phyloP scores from a whole-genome alignment of 2,888 invertebrate species.

The Diarsia mendica region DNA sequence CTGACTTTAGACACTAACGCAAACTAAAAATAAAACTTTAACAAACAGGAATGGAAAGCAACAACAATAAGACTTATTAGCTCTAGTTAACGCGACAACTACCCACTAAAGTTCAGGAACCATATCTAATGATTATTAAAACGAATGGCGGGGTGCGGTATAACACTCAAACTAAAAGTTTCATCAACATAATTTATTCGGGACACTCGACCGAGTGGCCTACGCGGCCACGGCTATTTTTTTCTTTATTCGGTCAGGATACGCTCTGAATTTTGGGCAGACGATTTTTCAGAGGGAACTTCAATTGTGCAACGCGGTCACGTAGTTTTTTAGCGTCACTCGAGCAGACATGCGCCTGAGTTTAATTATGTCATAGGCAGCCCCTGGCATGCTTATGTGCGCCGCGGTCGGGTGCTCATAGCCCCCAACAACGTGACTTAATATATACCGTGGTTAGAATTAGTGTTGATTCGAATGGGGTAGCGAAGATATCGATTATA shows the following conservation, averaged over 20 bases:
- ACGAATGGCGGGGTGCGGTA: slow-evolving; percentile 70
- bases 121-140: slow-evolving; percentile 78
- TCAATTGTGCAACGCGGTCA: slow-evolving; percentile 85
- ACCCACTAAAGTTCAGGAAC: slow-evolving; percentile 65
- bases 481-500: background rate
- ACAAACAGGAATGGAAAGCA: background rate
- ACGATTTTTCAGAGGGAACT: slow-evolving; percentile 81
- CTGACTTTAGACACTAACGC: background rate
- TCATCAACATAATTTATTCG: slow-evolving; percentile 88
- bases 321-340: slow-evolving; percentile 87
- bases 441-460: slow-evolving; percentile 41
- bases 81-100: slow-evolving; percentile 22
- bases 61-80: slow-evolving; percentile 21
- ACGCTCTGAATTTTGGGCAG: slow-evolving; percentile 79
- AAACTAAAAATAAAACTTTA: slow-evolving; percentile 1
- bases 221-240: slow-evolving; percentile 77
- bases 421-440: slow-evolving; percentile 71
- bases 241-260: slow-evolving; percentile 84
- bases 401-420: slow-evolving; percentile 50
- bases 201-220: slow-evolving; percentile 81
- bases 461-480: slow-evolving; percentile 2
- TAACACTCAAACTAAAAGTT: slow-evolving; percentile 84
- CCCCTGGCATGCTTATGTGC: slow-evolving; percentile 65
- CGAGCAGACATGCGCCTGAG: slow-evolving; percentile 85
- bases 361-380: slow-evolving; percentile 87